A percentile compares a stretch with the other conserved stretches of the same genome.
Evolutionary conservation across 2,797 vertebrate species (phyloP).

Genomic region (Serranus cabrilla): DNA sequence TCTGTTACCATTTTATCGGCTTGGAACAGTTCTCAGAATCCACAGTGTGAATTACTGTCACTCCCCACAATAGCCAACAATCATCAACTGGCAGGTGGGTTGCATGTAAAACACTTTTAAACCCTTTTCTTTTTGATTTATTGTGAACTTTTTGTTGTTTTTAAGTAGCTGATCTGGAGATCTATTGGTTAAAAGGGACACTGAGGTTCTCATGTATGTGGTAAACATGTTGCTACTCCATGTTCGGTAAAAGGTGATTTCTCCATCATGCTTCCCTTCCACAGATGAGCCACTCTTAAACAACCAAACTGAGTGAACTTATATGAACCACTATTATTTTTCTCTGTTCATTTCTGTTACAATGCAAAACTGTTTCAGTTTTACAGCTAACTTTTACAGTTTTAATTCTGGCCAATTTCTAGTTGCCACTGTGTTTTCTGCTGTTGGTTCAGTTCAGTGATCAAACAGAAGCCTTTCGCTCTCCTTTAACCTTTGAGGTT

Average conservation of each 20-base stretch:
- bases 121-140: constrained; percentile 51
- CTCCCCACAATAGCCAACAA: not conserved
- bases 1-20: not conserved
- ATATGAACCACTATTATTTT: constrained; percentile 20
- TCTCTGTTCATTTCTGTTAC: not conserved
- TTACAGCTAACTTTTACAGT: not conserved
- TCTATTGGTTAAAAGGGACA: constrained; percentile 8
- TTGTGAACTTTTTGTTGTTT: constrained; percentile 43
- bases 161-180: constrained; percentile 38
- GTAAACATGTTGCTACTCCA: not conserved
- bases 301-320: not conserved
- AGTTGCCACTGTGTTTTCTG: not conserved
- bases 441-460: not conserved
- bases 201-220: not conserved
- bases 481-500: not conserved
- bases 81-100: constrained; percentile 11
- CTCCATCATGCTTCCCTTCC: not conserved
- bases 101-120: constrained; percentile 74
- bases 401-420: not conserved
- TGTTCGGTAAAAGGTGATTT: not conserved
- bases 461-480: not conserved
- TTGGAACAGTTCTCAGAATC: not conserved
- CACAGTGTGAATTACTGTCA: not conserved
- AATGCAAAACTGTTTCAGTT: not conserved
- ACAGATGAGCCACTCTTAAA: not conserved